Conservation (phyloP, 2,113 vertebrate species). For the Hypanus sabinus region DNA sequence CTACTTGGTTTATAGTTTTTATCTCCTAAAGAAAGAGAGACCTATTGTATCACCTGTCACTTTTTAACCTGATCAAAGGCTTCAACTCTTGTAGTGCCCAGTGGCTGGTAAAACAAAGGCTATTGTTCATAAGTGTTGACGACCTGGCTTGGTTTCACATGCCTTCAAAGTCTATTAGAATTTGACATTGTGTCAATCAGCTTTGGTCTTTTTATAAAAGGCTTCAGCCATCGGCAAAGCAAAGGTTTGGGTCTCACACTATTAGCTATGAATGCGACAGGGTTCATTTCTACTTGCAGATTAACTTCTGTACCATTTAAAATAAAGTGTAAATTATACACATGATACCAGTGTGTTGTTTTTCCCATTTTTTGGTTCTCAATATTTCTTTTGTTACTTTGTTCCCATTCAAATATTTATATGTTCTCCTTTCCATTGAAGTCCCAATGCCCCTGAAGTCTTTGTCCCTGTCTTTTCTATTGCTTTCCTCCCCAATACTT, state of each 20-base stretch:
- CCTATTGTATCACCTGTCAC: neutral
- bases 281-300: neutral
- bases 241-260: neutral
- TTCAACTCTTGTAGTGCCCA: neutral
- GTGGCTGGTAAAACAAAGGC: neutral
- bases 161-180: neutral
- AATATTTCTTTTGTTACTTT: neutral
- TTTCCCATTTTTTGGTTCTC: neutral
- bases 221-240: neutral
- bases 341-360: no score
- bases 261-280: neutral
- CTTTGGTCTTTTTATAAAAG: neutral
- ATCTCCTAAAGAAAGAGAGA: neutral
- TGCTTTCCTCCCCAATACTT: no score
- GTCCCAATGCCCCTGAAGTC: no score
- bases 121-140: neutral
- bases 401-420: neutral
- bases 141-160: neutral
- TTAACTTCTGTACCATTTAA: neutral
- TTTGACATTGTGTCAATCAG: neutral
- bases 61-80: slow-evolving; percentile 4
- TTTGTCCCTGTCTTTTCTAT: no score
- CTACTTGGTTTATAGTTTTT: neutral
- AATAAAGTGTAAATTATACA: neutral
- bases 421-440: no score